Evolutionary conservation across 2,113 vertebrate genomes (phyloP).

Genomic region (Pavo muticus): DNA sequence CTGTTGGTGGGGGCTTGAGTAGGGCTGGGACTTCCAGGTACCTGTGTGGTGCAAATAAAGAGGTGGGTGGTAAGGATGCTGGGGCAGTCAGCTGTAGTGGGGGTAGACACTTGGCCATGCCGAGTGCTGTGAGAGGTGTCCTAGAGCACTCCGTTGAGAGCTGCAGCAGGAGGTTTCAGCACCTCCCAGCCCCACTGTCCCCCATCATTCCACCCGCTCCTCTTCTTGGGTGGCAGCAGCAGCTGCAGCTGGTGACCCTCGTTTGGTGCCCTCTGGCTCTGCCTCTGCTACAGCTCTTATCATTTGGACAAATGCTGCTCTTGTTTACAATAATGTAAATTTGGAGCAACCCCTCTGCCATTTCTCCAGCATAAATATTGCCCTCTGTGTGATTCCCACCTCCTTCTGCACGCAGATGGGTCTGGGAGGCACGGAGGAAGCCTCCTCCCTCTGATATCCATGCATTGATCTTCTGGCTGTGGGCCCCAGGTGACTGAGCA

Average conservation of each 20-base stretch:
- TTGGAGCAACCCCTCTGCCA: not conserved
- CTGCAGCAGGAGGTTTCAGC: not conserved
- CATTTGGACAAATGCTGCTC: not conserved
- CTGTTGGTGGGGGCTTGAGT: not conserved
- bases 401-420: not conserved
- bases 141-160: rapidly evolving
- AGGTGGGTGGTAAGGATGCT: not conserved
- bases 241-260: constrained; percentile 22
- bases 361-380: not conserved
- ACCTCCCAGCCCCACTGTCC: not conserved
- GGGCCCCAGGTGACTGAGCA: rapidly evolving
- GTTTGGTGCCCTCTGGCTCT: not conserved
- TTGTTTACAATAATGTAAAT: not conserved
- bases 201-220: not conserved
- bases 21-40: not conserved
- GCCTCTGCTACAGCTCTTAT: not conserved
- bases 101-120: not conserved
- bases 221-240: constrained; percentile 23
- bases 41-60: not conserved
- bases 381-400: not conserved
- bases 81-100: rapidly evolving
- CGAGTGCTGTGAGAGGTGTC: not conserved
- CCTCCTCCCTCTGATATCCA: not conserved
- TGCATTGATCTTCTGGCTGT: not conserved
- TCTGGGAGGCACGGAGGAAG: not conserved